Percentiles rank a stretch among this genome's conserved stretches.
These are phyloP conservation scores for Dendrocincla tyrannina DNA, from an alignment of 2,797 vertebrate genomes.

Conservation along the genomic window DNA sequence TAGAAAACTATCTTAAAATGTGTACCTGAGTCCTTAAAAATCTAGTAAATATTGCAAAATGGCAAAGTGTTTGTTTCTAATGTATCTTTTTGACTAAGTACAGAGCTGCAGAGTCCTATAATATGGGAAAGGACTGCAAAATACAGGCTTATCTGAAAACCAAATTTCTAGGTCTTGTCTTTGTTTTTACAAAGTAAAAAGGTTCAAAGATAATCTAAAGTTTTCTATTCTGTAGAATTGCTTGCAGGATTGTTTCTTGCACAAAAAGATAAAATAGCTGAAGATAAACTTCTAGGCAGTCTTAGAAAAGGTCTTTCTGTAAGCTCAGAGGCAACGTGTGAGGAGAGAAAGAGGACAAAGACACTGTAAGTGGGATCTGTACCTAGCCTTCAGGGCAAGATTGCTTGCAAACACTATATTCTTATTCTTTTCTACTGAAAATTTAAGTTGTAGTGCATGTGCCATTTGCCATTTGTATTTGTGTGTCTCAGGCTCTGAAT, in stretches of 20 bases:
- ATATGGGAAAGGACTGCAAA: background rate
- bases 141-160: background rate
- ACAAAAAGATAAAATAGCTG: background rate
- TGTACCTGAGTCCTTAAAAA: background rate
- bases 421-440: background rate
- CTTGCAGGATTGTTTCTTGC: background rate
- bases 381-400: background rate
- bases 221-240: background rate
- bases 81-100: background rate
- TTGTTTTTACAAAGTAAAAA: background rate
- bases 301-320: background rate
- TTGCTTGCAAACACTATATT: background rate
- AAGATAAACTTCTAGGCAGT: background rate
- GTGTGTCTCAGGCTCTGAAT: background rate
- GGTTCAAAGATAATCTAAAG: background rate
- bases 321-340: background rate
- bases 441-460: background rate
- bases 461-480: background rate
- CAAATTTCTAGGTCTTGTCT: background rate
- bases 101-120: background rate
- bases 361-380: background rate
- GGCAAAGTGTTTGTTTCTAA: background rate
- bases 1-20: background rate
- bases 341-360: background rate
- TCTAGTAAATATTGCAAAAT: background rate